phyloP scores from a whole-genome alignment of 2,113 vertebrate species.

The Megaceryle maxima region DNA sequence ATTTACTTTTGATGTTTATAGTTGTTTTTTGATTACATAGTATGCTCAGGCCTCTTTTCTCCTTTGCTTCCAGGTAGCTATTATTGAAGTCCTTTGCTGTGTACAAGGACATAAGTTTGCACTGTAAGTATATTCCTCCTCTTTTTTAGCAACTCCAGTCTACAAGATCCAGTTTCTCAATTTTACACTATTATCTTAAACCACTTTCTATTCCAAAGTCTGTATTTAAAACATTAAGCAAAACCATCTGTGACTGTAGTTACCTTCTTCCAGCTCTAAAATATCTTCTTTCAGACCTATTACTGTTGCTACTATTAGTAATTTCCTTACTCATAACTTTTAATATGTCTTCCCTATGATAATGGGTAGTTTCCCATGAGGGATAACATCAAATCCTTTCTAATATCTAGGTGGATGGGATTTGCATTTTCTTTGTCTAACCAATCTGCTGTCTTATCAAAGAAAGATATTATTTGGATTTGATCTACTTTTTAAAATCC shows the following conservation, averaged over 20 bases:
- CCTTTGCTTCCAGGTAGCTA: background rate
- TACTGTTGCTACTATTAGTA: background rate
- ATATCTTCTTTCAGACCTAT: background rate
- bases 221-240: background rate
- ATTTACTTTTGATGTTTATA: background rate
- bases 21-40: background rate
- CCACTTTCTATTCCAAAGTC: background rate
- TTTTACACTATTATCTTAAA: background rate
- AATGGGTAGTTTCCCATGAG: background rate
- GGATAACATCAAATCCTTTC: background rate
- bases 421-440: background rate
- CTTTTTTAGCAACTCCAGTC: background rate
- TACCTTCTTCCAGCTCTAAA: background rate
- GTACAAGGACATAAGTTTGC: background rate
- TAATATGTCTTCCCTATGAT: background rate
- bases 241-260: background rate
- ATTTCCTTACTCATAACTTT: background rate
- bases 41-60: background rate
- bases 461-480: background rate
- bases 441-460: background rate
- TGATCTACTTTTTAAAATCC: conserved; percentile 13
- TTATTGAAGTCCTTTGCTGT: background rate
- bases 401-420: background rate
- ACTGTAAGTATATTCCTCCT: background rate
- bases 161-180: background rate